Evolutionary conservation across 2,888 invertebrate species (phyloP), one percentile per base, ranked within the genome.

Genomic region (Notocelia uddmanniana): DNA sequence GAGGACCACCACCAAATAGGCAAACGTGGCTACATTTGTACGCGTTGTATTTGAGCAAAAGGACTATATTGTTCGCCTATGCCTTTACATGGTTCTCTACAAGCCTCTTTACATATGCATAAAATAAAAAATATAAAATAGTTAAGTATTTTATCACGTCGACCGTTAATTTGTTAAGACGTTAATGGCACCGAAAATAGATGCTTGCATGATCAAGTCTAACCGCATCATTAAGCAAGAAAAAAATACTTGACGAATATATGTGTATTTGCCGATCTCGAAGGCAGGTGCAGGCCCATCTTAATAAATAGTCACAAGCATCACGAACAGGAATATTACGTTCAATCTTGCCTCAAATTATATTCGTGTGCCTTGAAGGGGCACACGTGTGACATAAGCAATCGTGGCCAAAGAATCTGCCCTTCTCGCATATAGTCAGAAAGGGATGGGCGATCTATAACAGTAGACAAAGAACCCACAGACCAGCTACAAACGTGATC

Each of bases 141-240:
- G n/a, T 3, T 34, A n/a, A 59, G 50, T 50, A 21, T 68, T 68
- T 59, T 68, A 68, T 59, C 68, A 68, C 50, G 54, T 41, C 37
- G 21, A 26, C 21, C 34, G 59, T 58, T 68, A n/a, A 59, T 50
- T 59, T 59, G 34, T 34, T 18, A 31, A 21, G 67, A n/a, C 50
- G 64, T 58, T 70, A 70, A 64, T 70, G 63, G 63, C 41, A 31
- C 68, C 31, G 31, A 69, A 60, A 62, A 68, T 68, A 68, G 68
- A 59, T 50, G 48, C 48, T n/a, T 50, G 59, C 68, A 52, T 37
- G 50, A 50, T 59, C 68, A 68, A 68, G 59, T 68, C 59, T 50
- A 68, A 68, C 50, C 68, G 68, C 68, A 68, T 59, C 59, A 54
- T 64, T 48, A 54, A 54, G 54, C n/a, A 52, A 37, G 37, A 37